Evolutionary conservation across 2,888 invertebrate species (phyloP), one percentile per base, ranked within the genome.

Genomic region (Timandra comae): DNA sequence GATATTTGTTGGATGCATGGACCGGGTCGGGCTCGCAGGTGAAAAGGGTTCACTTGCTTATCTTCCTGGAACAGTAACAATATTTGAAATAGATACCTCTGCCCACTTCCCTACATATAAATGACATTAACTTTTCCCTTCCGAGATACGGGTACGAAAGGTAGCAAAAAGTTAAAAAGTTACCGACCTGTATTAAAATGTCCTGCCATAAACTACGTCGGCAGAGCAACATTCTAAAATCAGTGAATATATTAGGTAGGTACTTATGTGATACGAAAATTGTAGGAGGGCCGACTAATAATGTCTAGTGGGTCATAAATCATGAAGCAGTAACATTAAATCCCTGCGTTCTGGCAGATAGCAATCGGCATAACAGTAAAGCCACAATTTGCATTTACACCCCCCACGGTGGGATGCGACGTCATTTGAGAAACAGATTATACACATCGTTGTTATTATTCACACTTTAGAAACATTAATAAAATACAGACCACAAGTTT

Each of bases 1-100:
- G 72, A 81, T 81, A 78, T 81, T 77, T 74, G 65, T 61, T 62
- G 62, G 57, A 63, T 67, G 60, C 62, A 66, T 65, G 64, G 65
- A 59, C 61, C 59, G 46, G 41, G 49, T 51, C 47, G 53, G 53
- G 51, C 49, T 38, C 39, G 50, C 43, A 48, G 47, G 46, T 41
- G 41, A 44, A 37, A 49, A 49, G 49, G 49, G 43, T 46, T 50
- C 34, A 33, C 43, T 45, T 30, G 38, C 41, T 44, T 46, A 37
- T 47, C 41, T 42, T 42, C 43, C 34, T 32, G 30, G 12, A 7
- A n/a, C 33, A 25, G 31, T 32, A 38, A 26, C 11, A 26, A 7
- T 6, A 26, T 11, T 11, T 10, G 6, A 26, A 6, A 26, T 26
- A 26, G 6, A 10, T 26, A 26, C 9, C 8, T 25, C 16, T 16